Base-by-base conservation (phyloP, 1,140 invertebrate species). In the Tetragnatha versicolor region DNA sequence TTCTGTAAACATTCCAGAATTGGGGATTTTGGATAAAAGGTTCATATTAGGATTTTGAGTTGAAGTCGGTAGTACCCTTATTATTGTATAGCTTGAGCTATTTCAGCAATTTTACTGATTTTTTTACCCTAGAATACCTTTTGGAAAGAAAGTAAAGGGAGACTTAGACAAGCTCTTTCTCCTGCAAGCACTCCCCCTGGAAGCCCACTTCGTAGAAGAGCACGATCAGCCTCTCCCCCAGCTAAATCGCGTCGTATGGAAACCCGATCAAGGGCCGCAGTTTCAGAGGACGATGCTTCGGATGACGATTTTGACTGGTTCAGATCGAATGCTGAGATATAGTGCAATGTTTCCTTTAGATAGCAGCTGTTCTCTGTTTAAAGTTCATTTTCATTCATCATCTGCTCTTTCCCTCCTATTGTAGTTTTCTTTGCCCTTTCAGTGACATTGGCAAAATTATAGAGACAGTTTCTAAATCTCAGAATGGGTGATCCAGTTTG, bases 131-230 rank as follows among this genome's bases (percentile, higher is more conserved):
- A 89, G 88, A 92, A 92, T 53, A 92, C 90, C 82, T 94, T 97
- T 83, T 96, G 94, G 93, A 93, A 94, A 84, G 93, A 96, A 86
- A 91, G 93, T 22, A 95, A 94, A 86, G 93, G 92, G 5, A 90
- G 92, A 77, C 88, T 98, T 49, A 91, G 94, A 86, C 93, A 95
- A 86, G 95, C 94, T 9, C 89, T 97, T 17, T 95, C 93, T 81
- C 94, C 95, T 53, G 93, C 93, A 3, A 69, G 55, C 37, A 79
- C 76, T 33, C 76, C 76, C 17, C 76, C 76, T 42, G 65, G 76
- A n/a, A 79, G 2, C 90, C 90, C 58, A 94, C 92, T 82, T 93
- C 93, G 35, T n/a, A 60, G 53, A 75, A 60, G 58, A 80, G 81
- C 79, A 42, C 79, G 68, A 6, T 79, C 76, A 29, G 55, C 76